A percentile compares a stretch with the other conserved stretches of the same genome.
These are phyloP conservation scores for Leptinotarsa undecemlineata DNA, from an alignment of 1,140 invertebrate genomes.

Conservation along the genomic window DNA sequence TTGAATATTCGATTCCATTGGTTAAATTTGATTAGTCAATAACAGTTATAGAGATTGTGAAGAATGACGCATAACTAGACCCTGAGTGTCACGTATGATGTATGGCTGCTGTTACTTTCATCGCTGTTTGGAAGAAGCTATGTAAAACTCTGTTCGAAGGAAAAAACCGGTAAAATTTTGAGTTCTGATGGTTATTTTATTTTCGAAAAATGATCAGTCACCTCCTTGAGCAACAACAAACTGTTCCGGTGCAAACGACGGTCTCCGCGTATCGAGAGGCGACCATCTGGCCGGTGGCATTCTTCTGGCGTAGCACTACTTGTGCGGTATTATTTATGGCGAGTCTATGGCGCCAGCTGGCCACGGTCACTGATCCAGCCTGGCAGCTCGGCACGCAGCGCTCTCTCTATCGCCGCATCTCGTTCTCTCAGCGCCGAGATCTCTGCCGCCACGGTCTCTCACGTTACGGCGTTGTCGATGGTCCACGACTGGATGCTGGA, in stretches of 20 bases:
- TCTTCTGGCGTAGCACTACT: constrained; percentile 48
- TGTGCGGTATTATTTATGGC: constrained; percentile 56
- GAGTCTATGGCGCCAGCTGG: constrained; percentile 54
- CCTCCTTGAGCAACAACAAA: background rate
- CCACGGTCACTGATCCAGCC: constrained; percentile 56
- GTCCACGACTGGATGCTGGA: constrained; percentile 14
- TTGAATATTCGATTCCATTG: no score
- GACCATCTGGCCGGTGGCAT: constrained; percentile 55
- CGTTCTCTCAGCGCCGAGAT: constrained; percentile 14
- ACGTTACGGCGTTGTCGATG: background rate
- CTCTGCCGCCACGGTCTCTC: constrained; percentile 8
- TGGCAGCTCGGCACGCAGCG: constrained; percentile 30
- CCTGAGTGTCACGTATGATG: no score
- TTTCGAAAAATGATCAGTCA: background rate
- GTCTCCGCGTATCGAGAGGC: constrained; percentile 33
- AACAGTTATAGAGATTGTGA: no score
- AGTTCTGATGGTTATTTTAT: background rate
- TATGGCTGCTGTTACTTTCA: no score
- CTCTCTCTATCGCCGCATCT: constrained; percentile 10
- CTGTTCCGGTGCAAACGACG: constrained; percentile 29
- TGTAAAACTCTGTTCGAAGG: no score
- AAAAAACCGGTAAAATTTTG: no score
- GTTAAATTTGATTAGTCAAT: no score
- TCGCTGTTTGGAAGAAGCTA: no score
- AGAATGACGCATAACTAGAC: no score